Evolutionary conservation across 2,113 vertebrate genomes (phyloP).

Genomic region (Odobenus rosmarus): DNA sequence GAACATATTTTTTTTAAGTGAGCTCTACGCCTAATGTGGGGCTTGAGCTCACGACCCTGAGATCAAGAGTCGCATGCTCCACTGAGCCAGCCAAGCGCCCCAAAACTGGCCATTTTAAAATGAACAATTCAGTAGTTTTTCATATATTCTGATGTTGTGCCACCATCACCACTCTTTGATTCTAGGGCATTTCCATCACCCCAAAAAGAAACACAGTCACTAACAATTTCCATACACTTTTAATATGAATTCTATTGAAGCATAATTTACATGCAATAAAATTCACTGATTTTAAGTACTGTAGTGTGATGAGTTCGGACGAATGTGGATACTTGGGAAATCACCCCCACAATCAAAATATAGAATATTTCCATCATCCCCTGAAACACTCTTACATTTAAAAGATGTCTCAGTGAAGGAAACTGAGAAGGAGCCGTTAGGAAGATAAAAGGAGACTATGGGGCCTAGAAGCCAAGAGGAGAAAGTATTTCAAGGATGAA

Average conservation of each 20-base stretch:
- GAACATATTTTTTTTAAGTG: neutral
- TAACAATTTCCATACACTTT: neutral
- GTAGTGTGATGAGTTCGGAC: neutral
- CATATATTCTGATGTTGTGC: neutral
- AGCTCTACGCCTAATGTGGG: neutral
- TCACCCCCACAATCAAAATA: constrained; percentile 32
- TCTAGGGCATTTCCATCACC: constrained; percentile 9
- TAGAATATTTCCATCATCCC: neutral
- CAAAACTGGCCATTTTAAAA: neutral
- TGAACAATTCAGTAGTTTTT: neutral
- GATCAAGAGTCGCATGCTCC: neutral
- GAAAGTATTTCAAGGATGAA: constrained; percentile 47
- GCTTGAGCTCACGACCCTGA: neutral
- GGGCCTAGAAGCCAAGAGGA: constrained; percentile 15
- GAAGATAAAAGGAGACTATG: neutral
- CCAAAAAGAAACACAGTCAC: neutral
- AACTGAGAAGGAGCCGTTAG: neutral
- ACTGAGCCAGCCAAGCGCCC: neutral
- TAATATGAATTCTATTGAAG: constrained; percentile 15
- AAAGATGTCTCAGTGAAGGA: constrained; percentile 20
- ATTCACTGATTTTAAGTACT: neutral
- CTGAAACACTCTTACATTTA: constrained; percentile 27
- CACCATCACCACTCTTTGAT: constrained; percentile 22
- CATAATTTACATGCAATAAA: constrained; percentile 19
- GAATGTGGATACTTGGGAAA: constrained; percentile 10